These are phyloP conservation scores for Oryzias dopingdopingensis DNA, from an alignment of 2,797 vertebrate genomes.

Conservation along the genomic window DNA sequence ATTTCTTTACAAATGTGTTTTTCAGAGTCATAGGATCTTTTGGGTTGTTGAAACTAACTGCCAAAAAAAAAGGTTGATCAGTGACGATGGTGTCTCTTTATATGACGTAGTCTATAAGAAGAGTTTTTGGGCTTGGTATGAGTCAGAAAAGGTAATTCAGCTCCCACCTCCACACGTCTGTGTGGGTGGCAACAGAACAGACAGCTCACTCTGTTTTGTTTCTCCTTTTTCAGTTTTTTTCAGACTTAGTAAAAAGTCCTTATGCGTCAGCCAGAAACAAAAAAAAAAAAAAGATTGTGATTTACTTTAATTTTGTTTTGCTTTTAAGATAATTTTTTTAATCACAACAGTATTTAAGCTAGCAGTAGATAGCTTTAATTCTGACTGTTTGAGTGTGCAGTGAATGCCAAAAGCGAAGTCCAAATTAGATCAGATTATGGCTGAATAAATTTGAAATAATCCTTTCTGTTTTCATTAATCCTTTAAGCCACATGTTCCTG, in stretches of 20 bases:
- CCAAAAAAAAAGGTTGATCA: slow-evolving; percentile 6
- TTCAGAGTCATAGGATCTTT: slow-evolving; percentile 5
- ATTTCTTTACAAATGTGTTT: not conserved
- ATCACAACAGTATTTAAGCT: too few species aligned
- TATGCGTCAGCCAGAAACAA: slow-evolving; percentile 44
- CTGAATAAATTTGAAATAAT: too few species aligned
- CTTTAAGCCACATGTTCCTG: not conserved
- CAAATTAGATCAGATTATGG: too few species aligned
- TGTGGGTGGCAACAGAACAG: slow-evolving; percentile 62
- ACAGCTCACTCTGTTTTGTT: slow-evolving; percentile 47
- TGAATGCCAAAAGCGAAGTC: too few species aligned
- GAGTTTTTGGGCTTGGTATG: slow-evolving; percentile 43
- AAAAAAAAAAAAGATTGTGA: slow-evolving; percentile 30
- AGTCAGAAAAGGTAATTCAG: slow-evolving; percentile 60
- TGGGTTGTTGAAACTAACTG: slow-evolving; percentile 13
- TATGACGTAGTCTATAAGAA: slow-evolving; percentile 34
- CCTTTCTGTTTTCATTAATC: not conserved
- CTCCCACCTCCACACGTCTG: slow-evolving; percentile 56
- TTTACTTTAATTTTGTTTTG: slow-evolving; percentile 14
- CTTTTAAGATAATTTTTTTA: slow-evolving; percentile 12
- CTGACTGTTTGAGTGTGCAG: too few species aligned
- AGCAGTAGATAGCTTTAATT: too few species aligned
- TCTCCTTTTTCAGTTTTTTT: slow-evolving; percentile 21
- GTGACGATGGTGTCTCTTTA: slow-evolving; percentile 24
- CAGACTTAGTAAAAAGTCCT: slow-evolving; percentile 50